Evolutionary conservation across 2,797 vertebrate genomes (phyloP).

Genomic region (Tiaroga cobitis): DNA sequence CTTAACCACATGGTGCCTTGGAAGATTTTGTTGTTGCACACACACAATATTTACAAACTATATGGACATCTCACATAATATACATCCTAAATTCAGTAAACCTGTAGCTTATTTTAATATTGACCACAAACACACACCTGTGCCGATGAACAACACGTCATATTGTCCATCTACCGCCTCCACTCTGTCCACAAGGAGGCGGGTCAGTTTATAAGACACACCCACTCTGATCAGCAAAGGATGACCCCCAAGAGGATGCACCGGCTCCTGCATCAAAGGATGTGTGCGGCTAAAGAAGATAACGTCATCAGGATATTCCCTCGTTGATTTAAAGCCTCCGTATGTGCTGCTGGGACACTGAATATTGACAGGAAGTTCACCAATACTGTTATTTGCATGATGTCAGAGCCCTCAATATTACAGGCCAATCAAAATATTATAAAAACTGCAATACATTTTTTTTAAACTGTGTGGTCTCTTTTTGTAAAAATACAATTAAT

Average conservation of each 20-base stretch:
- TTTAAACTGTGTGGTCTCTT: too few relatives aligned
- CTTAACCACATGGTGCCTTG: not conserved
- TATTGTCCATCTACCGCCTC: constrained; percentile 82
- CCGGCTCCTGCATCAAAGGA: constrained; percentile 76
- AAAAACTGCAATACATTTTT: too few relatives aligned
- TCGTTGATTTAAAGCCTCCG: constrained; percentile 81
- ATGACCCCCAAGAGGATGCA: constrained; percentile 76
- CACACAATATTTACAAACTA: not conserved
- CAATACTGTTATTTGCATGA: not conserved
- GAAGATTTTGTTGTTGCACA: constrained; percentile 1
- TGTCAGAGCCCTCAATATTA: not conserved
- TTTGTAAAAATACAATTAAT: too few relatives aligned
- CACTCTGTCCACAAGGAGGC: constrained; percentile 81
- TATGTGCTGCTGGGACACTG: constrained; percentile 86
- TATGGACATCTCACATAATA: not conserved
- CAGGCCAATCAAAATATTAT: too few relatives aligned
- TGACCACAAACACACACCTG: constrained; percentile 70
- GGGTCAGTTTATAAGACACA: constrained; percentile 81
- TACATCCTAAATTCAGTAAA: not conserved
- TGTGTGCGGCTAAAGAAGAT: constrained; percentile 86
- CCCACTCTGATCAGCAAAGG: constrained; percentile 83
- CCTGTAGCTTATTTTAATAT: not conserved
- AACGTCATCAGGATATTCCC: constrained; percentile 85
- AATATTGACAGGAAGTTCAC: not conserved
- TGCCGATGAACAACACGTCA: constrained; percentile 83